Conservation (phyloP, 1,140 invertebrate species). For the Adoxophyes honmai region DNA sequence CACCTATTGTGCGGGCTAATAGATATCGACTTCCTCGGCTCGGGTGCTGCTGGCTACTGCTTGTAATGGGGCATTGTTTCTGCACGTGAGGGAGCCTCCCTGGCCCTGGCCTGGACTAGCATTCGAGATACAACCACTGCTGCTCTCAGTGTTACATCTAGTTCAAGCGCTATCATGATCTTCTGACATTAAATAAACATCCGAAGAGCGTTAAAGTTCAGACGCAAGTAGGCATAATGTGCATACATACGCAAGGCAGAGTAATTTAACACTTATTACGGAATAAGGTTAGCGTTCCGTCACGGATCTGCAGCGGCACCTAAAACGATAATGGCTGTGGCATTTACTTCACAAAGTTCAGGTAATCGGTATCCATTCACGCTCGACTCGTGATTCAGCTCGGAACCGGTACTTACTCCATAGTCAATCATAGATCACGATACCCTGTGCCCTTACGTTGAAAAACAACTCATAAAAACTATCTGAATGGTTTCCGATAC, state of each 20-base stretch:
- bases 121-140: constrained; percentile 34
- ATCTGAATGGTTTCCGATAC: background rate
- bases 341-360: constrained; percentile 38
- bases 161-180: background rate
- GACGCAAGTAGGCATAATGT: background rate
- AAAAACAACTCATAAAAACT: background rate
- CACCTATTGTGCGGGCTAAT: constrained; percentile 74
- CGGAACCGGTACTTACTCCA: constrained; percentile 19
- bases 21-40: constrained; percentile 73
- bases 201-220: background rate
- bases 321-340: constrained; percentile 49
- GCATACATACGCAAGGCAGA: constrained; percentile 18
- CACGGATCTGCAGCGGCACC: constrained; percentile 47
- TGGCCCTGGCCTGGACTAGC: constrained; percentile 31
- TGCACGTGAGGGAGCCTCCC: constrained; percentile 44
- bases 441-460: constrained; percentile 21
- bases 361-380: constrained; percentile 42
- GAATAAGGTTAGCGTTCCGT: constrained; percentile 46
- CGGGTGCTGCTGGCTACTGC: constrained; percentile 52
- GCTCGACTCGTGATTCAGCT: constrained; percentile 24
- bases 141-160: constrained; percentile 45
- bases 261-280: constrained; percentile 17
- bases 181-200: background rate
- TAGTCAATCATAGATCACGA: constrained; percentile 54
- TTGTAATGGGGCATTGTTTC: constrained; percentile 70